Percentiles rank a stretch among this genome's conserved stretches.
phyloP scores from a whole-genome alignment of 2,113 vertebrate species.

The Cairina moschata region DNA sequence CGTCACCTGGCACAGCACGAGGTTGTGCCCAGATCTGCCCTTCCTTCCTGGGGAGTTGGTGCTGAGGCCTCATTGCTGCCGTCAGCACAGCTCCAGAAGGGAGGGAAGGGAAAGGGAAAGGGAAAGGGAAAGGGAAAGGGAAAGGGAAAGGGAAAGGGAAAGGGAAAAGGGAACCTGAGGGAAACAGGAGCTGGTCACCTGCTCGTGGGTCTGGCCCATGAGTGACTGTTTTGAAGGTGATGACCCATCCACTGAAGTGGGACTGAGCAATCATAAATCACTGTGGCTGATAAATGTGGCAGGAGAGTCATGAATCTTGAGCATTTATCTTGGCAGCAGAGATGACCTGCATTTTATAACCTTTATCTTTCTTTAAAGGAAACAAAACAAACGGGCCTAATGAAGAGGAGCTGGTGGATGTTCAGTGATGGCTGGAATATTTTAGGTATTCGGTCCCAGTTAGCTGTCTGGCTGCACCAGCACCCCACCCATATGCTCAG shows the following conservation, averaged over 20 bases:
- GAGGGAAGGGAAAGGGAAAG: not conserved
- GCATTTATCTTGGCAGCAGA: accelerated
- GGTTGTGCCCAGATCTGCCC: accelerated
- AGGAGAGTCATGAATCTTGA: not conserved
- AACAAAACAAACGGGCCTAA: not conserved
- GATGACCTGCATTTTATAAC: not conserved
- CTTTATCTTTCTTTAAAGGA: not conserved
- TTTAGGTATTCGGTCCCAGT: accelerated
- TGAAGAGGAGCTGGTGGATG: not conserved
- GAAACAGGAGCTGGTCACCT: not conserved
- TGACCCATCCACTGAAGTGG: accelerated
- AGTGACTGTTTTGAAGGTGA: accelerated
- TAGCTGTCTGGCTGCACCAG: accelerated
- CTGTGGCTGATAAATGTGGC: accelerated
- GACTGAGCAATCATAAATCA: accelerated
- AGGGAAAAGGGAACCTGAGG: no score
- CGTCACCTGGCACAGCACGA: accelerated
- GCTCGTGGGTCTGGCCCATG: accelerated
- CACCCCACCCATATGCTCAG: accelerated
- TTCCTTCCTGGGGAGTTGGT: not conserved
- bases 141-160: no score
- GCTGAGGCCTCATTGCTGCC: accelerated
- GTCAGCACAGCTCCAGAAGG: not conserved
- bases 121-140: no score
- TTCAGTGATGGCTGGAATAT: accelerated